Evolutionary conservation across 2,888 invertebrate species (phyloP).

Genomic region (Drosophila parthenogenetica): DNA sequence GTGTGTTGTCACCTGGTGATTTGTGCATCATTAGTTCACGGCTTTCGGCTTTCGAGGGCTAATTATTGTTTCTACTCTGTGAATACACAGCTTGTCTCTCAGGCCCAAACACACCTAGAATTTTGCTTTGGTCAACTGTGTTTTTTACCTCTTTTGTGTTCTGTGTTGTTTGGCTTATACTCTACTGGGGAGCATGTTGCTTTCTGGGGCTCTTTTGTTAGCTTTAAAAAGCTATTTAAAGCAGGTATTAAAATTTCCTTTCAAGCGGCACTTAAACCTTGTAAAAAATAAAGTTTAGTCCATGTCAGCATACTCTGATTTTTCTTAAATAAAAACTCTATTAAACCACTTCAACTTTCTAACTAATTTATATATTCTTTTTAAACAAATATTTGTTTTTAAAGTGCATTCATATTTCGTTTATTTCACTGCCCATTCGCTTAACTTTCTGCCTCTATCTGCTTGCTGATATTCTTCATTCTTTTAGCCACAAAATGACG

Average conservation of each 20-base stretch:
- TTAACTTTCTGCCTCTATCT: background rate
- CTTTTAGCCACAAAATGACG: slow-evolving; percentile 59
- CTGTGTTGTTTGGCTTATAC: slow-evolving; percentile 6
- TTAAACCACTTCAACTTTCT: too few species aligned
- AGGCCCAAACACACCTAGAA: slow-evolving; percentile 29
- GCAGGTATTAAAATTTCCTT: too few species aligned
- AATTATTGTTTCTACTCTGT: slow-evolving; percentile 44
- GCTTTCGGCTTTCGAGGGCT: slow-evolving; percentile 24
- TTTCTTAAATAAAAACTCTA: too few species aligned
- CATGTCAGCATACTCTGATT: too few species aligned
- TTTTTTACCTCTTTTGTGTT: background rate
- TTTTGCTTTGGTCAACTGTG: slow-evolving; percentile 12
- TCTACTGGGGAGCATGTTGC: background rate
- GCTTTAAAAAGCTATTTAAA: too few species aligned
- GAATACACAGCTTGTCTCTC: background rate
- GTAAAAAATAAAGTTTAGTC: too few species aligned
- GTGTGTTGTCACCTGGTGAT: slow-evolving; percentile 41
- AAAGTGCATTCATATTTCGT: background rate
- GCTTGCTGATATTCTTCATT: slow-evolving; percentile 15
- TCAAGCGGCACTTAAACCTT: too few species aligned
- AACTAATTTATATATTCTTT: too few species aligned
- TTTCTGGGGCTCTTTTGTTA: too few species aligned
- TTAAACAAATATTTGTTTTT: too few species aligned
- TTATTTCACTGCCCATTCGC: background rate
- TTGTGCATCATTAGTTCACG: slow-evolving; percentile 56